phyloP scores from a whole-genome alignment of 2,113 vertebrate species.

The Bettongia penicillata region DNA sequence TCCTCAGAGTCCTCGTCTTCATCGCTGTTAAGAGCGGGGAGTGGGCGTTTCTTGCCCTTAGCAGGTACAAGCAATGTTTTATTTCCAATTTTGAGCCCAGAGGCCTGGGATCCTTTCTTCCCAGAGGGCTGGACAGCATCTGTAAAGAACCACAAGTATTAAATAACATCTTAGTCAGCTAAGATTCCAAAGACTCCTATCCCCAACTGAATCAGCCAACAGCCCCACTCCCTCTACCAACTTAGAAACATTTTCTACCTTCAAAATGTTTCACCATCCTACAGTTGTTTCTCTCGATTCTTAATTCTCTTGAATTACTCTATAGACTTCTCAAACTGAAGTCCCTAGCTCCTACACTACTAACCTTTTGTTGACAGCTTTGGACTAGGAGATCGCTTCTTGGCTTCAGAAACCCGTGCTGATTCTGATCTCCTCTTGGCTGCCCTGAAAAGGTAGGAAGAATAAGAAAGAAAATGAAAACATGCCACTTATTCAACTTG shows the following conservation, averaged over 20 bases:
- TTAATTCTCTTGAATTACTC: background rate
- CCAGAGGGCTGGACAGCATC: slow-evolving; percentile 79
- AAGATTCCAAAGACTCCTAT: background rate
- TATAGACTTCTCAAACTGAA: background rate
- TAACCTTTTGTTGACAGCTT: slow-evolving; percentile 63
- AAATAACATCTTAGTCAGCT: slow-evolving; percentile 10
- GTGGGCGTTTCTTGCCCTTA: slow-evolving; percentile 81
- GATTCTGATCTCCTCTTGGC: slow-evolving; percentile 81
- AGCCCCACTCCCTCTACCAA: background rate
- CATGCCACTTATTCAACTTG: background rate
- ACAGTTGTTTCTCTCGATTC: background rate
- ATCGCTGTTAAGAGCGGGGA: slow-evolving; percentile 80
- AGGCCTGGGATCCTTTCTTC: slow-evolving; percentile 79
- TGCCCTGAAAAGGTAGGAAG: slow-evolving; percentile 74
- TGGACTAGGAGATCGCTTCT: slow-evolving; percentile 14
- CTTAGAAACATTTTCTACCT: background rate
- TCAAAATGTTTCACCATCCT: background rate
- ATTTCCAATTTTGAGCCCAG: slow-evolving; percentile 70
- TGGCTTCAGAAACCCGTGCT: slow-evolving; percentile 18
- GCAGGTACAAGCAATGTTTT: slow-evolving; percentile 37
- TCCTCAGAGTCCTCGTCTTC: slow-evolving; percentile 82
- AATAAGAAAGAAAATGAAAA: background rate
- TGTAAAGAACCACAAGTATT: slow-evolving; percentile 28
- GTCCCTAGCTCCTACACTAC: slow-evolving; percentile 46
- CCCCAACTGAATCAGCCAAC: background rate